A percentile compares a stretch with the other conserved stretches of the same genome.
Evolutionary conservation across 2,888 invertebrate genomes (phyloP).

Genomic region (Athalia circularis): DNA sequence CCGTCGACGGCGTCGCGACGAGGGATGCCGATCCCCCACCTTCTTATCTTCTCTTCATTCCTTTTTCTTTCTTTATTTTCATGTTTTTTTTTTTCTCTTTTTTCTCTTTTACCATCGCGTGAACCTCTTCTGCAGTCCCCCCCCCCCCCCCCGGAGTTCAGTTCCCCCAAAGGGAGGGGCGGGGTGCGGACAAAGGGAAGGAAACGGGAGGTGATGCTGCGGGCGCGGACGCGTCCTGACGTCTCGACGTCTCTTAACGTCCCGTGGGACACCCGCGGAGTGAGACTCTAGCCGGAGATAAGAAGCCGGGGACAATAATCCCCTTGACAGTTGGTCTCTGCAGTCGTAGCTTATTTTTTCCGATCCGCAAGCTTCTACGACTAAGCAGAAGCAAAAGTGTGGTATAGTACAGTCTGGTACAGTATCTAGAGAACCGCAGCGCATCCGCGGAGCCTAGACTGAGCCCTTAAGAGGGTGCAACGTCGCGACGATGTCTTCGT

Average conservation of each 20-base stretch:
- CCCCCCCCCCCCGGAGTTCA: slow-evolving; percentile 8
- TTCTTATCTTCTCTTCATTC: neutral
- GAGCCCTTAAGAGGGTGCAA: neutral
- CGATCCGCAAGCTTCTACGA: slow-evolving; percentile 45
- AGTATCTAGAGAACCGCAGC: too few species aligned
- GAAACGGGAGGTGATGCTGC: slow-evolving; percentile 58
- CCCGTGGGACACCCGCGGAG: slow-evolving; percentile 58
- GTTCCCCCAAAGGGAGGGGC: slow-evolving; percentile 46
- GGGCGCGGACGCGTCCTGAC: slow-evolving; percentile 60
- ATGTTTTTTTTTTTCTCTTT: neutral
- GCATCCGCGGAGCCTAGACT: too few species aligned
- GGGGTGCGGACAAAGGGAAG: slow-evolving; percentile 48
- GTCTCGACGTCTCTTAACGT: slow-evolving; percentile 59
- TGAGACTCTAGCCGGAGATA: slow-evolving; percentile 64
- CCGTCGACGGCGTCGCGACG: slow-evolving; percentile 37
- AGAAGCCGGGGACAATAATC: slow-evolving; percentile 73
- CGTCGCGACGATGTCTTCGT: neutral
- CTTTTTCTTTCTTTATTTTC: slow-evolving; percentile 16
- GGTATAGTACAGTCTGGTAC: neutral
- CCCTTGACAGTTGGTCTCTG: slow-evolving; percentile 70
- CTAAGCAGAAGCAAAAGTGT: slow-evolving; percentile 18
- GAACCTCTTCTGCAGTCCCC: slow-evolving; percentile 30
- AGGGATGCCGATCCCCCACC: slow-evolving; percentile 22
- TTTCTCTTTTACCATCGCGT: slow-evolving; percentile 5
- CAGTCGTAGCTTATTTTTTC: slow-evolving; percentile 68